These are phyloP conservation scores for Synanthedon formicaeformis DNA, from an alignment of 2,888 invertebrate species.

Conservation along the genomic window DNA sequence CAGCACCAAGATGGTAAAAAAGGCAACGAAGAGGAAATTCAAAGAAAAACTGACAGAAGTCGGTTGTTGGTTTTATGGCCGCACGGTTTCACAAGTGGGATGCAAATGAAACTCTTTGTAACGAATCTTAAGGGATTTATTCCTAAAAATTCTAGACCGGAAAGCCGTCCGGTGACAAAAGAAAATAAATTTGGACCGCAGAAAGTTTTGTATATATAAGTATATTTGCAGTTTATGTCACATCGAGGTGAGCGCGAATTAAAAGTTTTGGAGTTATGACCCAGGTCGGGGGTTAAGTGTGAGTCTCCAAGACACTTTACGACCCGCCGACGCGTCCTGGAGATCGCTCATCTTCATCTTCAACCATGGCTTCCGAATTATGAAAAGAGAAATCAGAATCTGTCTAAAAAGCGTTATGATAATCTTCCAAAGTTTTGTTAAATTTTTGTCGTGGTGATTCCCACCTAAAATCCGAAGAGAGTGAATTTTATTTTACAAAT, in stretches of 20 bases:
- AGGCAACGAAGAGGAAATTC: no score
- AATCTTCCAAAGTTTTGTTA: no score
- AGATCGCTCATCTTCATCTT: no score
- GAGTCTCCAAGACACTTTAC: not conserved
- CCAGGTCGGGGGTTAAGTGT: not conserved
- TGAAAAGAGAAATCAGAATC: no score
- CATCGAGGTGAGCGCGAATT: not conserved
- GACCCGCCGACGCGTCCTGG: not conserved
- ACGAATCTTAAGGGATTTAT: constrained; percentile 62
- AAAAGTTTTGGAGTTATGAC: not conserved
- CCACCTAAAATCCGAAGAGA: no score
- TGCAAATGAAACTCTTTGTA: constrained; percentile 66
- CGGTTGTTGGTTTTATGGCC: not conserved
- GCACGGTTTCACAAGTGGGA: constrained; percentile 28
- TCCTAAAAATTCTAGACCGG: constrained; percentile 46
- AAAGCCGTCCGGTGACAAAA: constrained; percentile 35
- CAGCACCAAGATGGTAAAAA: no score
- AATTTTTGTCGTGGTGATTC: no score
- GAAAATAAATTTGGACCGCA: constrained; percentile 40
- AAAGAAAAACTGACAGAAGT: no score
- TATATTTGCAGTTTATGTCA: constrained; percentile 2
- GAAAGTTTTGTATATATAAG: constrained; percentile 26
- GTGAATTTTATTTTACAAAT: no score
- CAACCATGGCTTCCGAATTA: no score
- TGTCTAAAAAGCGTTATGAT: no score